Evolutionary conservation across 2,113 vertebrate genomes (phyloP).

Genomic region (Aleadryas rufinucha): DNA sequence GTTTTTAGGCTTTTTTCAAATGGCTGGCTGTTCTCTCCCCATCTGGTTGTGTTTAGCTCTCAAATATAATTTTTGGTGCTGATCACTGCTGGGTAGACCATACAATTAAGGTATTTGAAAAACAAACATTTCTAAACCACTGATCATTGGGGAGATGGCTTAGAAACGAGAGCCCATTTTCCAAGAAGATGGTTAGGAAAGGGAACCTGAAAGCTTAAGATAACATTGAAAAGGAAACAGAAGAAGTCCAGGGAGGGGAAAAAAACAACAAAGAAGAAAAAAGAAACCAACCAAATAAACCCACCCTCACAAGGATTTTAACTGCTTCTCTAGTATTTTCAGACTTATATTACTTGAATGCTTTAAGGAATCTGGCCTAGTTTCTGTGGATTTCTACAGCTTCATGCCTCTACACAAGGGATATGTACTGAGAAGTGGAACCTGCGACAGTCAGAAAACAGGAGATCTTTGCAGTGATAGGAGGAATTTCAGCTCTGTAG

Average conservation of each 20-base stretch:
- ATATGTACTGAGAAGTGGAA: background rate
- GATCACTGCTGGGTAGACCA: slow-evolving; percentile 78
- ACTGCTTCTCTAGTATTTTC: background rate
- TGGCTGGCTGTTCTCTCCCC: slow-evolving; percentile 62
- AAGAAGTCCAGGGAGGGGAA: background rate
- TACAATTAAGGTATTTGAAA: slow-evolving; percentile 84
- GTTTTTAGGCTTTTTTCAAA: slow-evolving; percentile 44
- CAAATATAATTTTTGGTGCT: slow-evolving; percentile 75
- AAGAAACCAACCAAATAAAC: slow-evolving; percentile 21
- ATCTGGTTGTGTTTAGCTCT: slow-evolving; percentile 78
- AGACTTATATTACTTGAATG: background rate
- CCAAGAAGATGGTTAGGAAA: slow-evolving; percentile 61
- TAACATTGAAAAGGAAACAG: slow-evolving; percentile 49
- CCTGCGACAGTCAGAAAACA: background rate
- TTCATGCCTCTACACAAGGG: background rate
- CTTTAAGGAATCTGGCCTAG: background rate
- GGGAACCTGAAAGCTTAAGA: slow-evolving; percentile 53
- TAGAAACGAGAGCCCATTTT: slow-evolving; percentile 72
- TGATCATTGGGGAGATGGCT: slow-evolving; percentile 57
- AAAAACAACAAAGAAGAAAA: background rate
- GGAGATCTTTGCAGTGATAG: background rate
- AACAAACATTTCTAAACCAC: slow-evolving; percentile 79
- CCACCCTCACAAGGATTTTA: slow-evolving; percentile 34
- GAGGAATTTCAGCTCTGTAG: background rate
- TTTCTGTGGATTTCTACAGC: background rate